Base-by-base conservation (phyloP, 2,888 invertebrate genomes). In the Congeria kusceri region DNA sequence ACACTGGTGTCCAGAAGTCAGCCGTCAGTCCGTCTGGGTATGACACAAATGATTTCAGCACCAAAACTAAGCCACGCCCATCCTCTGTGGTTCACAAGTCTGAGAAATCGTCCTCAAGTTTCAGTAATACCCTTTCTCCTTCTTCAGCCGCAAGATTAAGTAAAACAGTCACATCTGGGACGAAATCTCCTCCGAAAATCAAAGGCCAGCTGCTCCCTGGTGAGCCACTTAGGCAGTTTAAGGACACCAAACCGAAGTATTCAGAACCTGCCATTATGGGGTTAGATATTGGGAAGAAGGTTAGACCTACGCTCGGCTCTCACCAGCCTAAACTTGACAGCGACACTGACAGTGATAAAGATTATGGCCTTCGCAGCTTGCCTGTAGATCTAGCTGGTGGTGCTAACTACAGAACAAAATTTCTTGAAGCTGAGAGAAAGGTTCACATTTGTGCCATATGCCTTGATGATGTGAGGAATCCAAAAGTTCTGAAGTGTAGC, bases 401-500 rank as follows among this genome's bases (percentile, higher is more conserved):
- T 59, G 59, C 73, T 13, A 39, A 9, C 39, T 75, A 44, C 47
- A 23, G 79, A n/a, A 74, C 74, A 44, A 74, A 71, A 39, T 79
- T 79, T 46, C 67, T 79, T 7, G 46, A 67, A 32, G 29, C 46
- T 9, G 44, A 47, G 15, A 44, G 9, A 39, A 44, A 62, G 5
- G 59, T 75, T 23, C 66, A 77, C 44, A 63, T 61, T 3, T 89
- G 89, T 68, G 76, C 84, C 15, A 86, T 89, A 15, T 89, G 89
- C 72, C 73, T 89, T 61, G 81, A 83, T 58, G 58, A 66, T 29
- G 58, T 84, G 0, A 64, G 47, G 9, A 53, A 80, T 4, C 87
- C 89, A n/a, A 81, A 85, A n/a, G 65, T 58, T 44, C 74, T 89
- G 15, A 73, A 73, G 29, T 89, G 89, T 76, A 86, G 85, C 0